Evolutionary conservation across 2,888 invertebrate species (phyloP).

Genomic region (Drepana falcataria): DNA sequence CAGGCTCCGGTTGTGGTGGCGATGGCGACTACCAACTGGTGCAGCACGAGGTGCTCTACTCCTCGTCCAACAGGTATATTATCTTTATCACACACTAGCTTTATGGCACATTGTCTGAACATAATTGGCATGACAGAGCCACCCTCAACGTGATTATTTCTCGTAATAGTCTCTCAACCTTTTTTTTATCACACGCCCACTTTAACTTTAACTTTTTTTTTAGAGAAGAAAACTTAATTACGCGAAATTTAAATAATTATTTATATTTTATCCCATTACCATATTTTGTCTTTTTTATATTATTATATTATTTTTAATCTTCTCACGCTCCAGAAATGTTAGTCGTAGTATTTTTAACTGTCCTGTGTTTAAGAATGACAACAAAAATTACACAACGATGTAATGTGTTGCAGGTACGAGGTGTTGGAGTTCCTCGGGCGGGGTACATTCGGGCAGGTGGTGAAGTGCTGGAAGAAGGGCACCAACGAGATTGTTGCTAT

Average conservation of each 20-base stretch:
- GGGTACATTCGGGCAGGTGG: conserved; percentile 99
- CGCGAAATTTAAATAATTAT: no score
- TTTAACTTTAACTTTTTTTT: no score
- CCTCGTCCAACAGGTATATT: conserved; percentile 93
- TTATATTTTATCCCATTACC: no score
- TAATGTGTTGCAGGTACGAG: conserved; percentile 72
- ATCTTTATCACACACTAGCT: background rate
- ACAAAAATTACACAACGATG: no score
- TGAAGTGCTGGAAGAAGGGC: conserved; percentile 99
- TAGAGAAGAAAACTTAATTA: no score
- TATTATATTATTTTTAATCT: no score
- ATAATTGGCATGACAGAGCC: background rate
- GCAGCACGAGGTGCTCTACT: conserved; percentile 98
- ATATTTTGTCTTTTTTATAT: no score
- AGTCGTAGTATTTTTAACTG: background rate
- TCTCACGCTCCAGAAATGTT: no score
- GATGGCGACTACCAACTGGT: conserved; percentile 99
- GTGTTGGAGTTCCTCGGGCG: conserved; percentile 99
- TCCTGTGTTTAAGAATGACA: no score
- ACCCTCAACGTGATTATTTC: no score
- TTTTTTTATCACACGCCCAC: no score
- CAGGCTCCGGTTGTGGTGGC: conserved; percentile 89
- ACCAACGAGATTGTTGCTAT: conserved; percentile 99
- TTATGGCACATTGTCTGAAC: conserved; percentile 7
- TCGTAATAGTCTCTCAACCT: no score